These are phyloP conservation scores for Hypotaenidia philippensis DNA, from an alignment of 2,797 vertebrate species.

Conservation along the genomic window DNA sequence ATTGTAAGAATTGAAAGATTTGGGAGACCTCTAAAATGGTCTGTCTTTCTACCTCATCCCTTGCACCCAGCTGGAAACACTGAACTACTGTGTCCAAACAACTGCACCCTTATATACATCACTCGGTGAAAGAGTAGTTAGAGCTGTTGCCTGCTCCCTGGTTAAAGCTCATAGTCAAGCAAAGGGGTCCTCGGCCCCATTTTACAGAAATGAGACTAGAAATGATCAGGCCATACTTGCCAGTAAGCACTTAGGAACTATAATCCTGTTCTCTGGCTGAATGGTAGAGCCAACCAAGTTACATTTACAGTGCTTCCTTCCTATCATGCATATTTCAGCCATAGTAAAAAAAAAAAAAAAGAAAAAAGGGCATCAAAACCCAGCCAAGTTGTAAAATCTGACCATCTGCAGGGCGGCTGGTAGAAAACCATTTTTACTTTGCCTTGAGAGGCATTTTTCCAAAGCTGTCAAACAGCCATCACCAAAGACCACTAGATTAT, in stretches of 20 bases:
- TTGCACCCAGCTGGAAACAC: not conserved
- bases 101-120: not conserved
- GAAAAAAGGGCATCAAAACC: conserved; percentile 3
- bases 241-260: conserved; percentile 22
- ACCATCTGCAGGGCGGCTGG: conserved; percentile 29
- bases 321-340: conserved; percentile 31
- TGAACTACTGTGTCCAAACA: not conserved
- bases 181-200: not conserved
- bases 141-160: not conserved
- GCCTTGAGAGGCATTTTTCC: conserved; percentile 51
- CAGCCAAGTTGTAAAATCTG: conserved; percentile 58
- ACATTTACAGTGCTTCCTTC: conserved; percentile 47
- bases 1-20: not conserved
- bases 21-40: not conserved
- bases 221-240: not conserved
- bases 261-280: not conserved
- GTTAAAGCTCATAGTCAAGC: not conserved
- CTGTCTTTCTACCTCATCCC: not conserved
- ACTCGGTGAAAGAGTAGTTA: not conserved
- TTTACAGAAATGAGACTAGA: not conserved
- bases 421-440: conserved; percentile 47
- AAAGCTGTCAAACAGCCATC: conserved; percentile 47
- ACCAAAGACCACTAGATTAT: conserved; percentile 63
- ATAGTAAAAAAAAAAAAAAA: not conserved
- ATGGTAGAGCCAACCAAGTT: not conserved